Conservation (phyloP, 2,888 invertebrate species). For the Sesia apiformis region DNA sequence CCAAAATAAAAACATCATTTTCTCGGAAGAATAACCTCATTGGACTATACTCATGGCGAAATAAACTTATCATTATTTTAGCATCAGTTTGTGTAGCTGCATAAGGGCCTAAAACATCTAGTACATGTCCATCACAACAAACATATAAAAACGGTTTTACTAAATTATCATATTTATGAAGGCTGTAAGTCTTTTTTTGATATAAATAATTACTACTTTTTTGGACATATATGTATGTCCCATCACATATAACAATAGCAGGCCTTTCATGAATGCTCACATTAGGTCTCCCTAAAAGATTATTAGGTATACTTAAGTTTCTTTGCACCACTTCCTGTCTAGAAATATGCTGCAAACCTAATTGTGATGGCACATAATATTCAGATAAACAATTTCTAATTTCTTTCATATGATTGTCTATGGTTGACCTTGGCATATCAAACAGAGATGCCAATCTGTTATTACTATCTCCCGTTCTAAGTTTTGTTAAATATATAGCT, state of each 20-base stretch:
- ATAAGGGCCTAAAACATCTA: too few species aligned
- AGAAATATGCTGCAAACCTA: conserved; percentile 1
- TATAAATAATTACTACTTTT: conserved; percentile 7
- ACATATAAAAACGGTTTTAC: conserved; percentile 13
- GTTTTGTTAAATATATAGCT: too few species aligned
- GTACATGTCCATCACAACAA: conserved; percentile 12
- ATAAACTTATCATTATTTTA: too few species aligned
- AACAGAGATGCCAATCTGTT: too few species aligned
- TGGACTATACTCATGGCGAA: too few species aligned
- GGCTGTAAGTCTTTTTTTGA: conserved; percentile 7
- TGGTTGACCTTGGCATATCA: too few species aligned
- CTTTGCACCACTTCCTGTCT: not conserved
- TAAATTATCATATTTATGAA: conserved; percentile 8
- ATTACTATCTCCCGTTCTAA: too few species aligned
- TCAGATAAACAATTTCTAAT: not conserved
- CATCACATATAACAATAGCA: conserved; percentile 6
- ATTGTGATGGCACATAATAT: conserved; percentile 5
- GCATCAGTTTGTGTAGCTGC: too few species aligned
- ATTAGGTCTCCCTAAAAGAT: conserved; percentile 3
- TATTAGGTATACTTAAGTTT: not conserved
- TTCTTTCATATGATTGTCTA: too few species aligned
- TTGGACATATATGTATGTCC: conserved; percentile 6
- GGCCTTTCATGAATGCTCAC: not conserved
- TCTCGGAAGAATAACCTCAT: too few species aligned
- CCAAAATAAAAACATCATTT: too few species aligned